Evolutionary conservation across 2,113 vertebrate species (phyloP).

Genomic region (Dromaius novaehollandiae): DNA sequence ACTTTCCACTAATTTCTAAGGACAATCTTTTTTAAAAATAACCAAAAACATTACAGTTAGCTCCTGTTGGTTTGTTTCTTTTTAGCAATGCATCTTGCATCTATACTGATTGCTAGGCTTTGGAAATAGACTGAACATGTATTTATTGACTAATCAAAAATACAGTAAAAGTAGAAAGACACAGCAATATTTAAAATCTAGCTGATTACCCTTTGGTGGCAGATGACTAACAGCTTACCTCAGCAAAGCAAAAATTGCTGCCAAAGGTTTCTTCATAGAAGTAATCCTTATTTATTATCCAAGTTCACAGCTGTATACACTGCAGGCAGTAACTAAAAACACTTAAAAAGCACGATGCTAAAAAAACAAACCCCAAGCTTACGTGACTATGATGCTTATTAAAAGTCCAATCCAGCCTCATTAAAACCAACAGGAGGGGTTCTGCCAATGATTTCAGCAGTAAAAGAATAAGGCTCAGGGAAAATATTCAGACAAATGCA

Average conservation of each 20-base stretch:
- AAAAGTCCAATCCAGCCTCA: constrained; percentile 40
- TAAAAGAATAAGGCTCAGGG: background rate
- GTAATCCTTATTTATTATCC: constrained; percentile 72
- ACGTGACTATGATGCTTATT: constrained; percentile 52
- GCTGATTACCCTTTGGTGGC: constrained; percentile 70
- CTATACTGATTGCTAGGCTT: constrained; percentile 53
- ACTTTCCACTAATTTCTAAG: constrained; percentile 36
- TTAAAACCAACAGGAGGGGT: constrained; percentile 24
- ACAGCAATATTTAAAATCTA: constrained; percentile 75
- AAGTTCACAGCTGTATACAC: constrained; percentile 70
- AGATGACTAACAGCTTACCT: constrained; percentile 74
- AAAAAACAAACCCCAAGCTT: constrained; percentile 55
- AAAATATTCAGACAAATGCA: constrained; percentile 56
- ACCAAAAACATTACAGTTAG: constrained; percentile 22
- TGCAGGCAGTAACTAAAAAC: constrained; percentile 68
- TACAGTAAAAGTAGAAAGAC: constrained; percentile 73
- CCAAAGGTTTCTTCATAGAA: constrained; percentile 69
- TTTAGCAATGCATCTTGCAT: constrained; percentile 26
- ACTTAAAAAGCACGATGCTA: constrained; percentile 58
- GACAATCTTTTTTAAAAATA: constrained; percentile 12
- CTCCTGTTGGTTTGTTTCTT: constrained; percentile 29
- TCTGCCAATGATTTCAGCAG: constrained; percentile 2
- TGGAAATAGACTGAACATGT: constrained; percentile 49
- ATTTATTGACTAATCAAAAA: constrained; percentile 76
- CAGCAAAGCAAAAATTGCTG: constrained; percentile 71